These are phyloP conservation scores for Tetraodon nigroviridis DNA, from an alignment of 2,113 vertebrate species.

Conservation along the genomic window DNA sequence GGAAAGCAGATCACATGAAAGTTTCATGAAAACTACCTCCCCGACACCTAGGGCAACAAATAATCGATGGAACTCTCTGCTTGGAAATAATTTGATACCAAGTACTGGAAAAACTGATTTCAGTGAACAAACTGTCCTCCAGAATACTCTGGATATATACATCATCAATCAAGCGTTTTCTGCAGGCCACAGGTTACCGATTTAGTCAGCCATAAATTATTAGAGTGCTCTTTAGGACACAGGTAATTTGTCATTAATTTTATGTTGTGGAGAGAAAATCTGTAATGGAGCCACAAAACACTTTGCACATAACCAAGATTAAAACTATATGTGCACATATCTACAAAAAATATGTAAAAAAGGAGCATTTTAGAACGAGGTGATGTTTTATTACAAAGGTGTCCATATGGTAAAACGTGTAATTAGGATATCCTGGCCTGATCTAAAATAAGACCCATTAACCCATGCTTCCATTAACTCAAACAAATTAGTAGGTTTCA, in stretches of 20 bases:
- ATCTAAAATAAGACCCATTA: no score
- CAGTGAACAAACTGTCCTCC: slow-evolving; percentile 31
- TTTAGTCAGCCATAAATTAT: slow-evolving; percentile 43
- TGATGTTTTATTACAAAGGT: no score
- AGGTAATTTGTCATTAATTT: slow-evolving; percentile 50
- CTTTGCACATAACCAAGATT: not conserved
- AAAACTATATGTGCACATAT: not conserved
- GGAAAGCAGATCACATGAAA: slow-evolving; percentile 47
- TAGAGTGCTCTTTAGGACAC: not conserved
- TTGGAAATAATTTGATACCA: slow-evolving; percentile 58
- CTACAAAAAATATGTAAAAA: not conserved
- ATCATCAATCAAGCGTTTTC: slow-evolving; percentile 30
- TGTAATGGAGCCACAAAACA: slow-evolving; percentile 24
- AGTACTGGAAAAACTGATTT: slow-evolving; percentile 46
- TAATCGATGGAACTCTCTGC: slow-evolving; percentile 59
- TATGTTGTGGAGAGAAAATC: slow-evolving; percentile 37
- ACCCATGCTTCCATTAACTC: no score
- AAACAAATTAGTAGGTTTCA: no score
- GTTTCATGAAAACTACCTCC: slow-evolving; percentile 61
- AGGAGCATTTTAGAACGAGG: no score
- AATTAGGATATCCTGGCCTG: no score
- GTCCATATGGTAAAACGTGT: no score
- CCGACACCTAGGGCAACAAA: slow-evolving; percentile 47
- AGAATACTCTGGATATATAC: not conserved
- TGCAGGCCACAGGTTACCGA: slow-evolving; percentile 30